Evolutionary conservation across 2,113 vertebrate species (phyloP), one percentile per base, ranked within the genome.

Genomic region (Macquaria australasica): DNA sequence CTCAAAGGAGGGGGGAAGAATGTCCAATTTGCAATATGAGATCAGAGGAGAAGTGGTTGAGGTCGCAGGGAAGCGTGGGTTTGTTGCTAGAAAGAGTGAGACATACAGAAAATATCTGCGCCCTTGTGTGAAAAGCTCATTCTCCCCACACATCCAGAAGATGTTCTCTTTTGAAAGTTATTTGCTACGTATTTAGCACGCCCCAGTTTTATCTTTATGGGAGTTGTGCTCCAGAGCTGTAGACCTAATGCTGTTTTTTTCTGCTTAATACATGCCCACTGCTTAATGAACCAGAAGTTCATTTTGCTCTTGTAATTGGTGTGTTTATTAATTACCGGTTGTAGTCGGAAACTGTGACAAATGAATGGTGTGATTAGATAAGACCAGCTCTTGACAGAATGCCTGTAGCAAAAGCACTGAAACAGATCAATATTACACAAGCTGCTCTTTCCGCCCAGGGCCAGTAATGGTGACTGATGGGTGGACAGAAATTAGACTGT

Each of bases 331-430:
- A 91, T 93, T 87, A 88, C 71, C 60, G 73, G 77, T 64, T 82
- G 85, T 74, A 60, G 83, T 76, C 25, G 39, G 82, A 79, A 85
- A 74, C 77, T 69, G 83, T 86, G 83, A 88, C 90, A 90, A 89
- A 93, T 90, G 83, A 90, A 45, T 37, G 58, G 69, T 83, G 87
- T 90, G 87, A 93, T 94, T 85, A 88, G 88, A 92, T 94, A 92
- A 92, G 90, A 67, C 62, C 66, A 0, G 77, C 77, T 75, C 84
- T 90, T 86, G 87, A 90, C 83, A 66, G 68, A 82, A 89, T 14
- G 85, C 84, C 86, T 85, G 82, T 76, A 72, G 84, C 48, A 84
- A 83, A 85, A 83, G 78, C 67, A 58, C 43, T 48, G 86, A 81
- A 86, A 73, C 79, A 15, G 87, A 93, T 94, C 90, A 89, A 88